A percentile compares a stretch with the other conserved stretches of the same genome.
These are phyloP conservation scores for Dendrocincla tyrannina DNA, from an alignment of 2,797 vertebrate species.

Conservation along the genomic window DNA sequence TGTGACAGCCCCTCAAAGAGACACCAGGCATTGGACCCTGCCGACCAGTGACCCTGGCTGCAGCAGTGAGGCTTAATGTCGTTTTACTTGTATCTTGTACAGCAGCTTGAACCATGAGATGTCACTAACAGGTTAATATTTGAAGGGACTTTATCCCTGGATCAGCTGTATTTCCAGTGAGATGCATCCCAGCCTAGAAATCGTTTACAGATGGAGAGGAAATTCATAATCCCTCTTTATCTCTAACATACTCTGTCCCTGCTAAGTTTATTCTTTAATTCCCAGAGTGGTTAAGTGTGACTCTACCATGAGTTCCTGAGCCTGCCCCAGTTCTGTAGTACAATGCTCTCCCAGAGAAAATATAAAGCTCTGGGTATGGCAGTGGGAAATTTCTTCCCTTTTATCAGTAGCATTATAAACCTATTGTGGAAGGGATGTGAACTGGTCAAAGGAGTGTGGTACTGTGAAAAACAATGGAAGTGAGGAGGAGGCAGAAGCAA, in stretches of 20 bases:
- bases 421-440: not conserved
- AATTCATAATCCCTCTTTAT: not conserved
- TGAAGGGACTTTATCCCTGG: not conserved
- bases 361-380: rapidly evolving
- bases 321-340: not conserved
- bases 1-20: not conserved
- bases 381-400: not conserved
- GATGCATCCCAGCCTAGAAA: not conserved
- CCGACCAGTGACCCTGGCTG: not conserved
- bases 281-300: not conserved
- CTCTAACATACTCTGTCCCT: not conserved
- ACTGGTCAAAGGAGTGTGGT: not conserved
- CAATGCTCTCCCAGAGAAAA: not conserved
- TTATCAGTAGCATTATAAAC: not conserved
- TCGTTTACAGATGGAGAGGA: not conserved
- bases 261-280: not conserved
- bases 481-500: not conserved
- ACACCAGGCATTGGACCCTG: not conserved
- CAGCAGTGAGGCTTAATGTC: not conserved
- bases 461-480: rapidly evolving
- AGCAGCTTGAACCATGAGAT: not conserved
- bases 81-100: not conserved
- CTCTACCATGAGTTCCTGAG: not conserved
- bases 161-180: not conserved
- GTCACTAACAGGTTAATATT: not conserved